A percentile compares a stretch with the other conserved stretches of the same genome.
Conservation (phyloP, 2,888 invertebrate genomes). For the Scaptomyza flava region DNA sequence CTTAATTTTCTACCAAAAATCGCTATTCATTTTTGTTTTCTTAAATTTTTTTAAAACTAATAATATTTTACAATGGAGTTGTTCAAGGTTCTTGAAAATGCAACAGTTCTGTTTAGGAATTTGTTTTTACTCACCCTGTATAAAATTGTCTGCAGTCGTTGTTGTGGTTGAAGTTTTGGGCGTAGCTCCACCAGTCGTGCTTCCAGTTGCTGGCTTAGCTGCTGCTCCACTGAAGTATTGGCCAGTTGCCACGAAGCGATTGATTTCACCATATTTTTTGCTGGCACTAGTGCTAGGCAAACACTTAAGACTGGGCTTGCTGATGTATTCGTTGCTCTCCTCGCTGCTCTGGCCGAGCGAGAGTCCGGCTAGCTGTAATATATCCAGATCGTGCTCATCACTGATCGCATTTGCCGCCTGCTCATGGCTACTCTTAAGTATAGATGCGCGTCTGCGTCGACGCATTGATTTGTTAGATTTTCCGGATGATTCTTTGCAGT, state of each 20-base stretch:
- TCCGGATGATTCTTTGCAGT: constrained; percentile 78
- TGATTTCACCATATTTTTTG: constrained; percentile 84
- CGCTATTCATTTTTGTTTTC: background rate
- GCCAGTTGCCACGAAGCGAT: constrained; percentile 85
- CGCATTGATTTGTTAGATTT: constrained; percentile 80
- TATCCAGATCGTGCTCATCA: constrained; percentile 86
- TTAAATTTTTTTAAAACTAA: background rate
- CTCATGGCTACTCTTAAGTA: constrained; percentile 59
- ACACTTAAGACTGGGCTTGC: constrained; percentile 81
- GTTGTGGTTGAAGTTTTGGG: background rate
- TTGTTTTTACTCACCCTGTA: constrained; percentile 40
- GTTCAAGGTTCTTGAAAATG: no score
- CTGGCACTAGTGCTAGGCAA: constrained; percentile 81
- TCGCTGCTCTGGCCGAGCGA: constrained; percentile 86
- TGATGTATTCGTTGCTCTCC: constrained; percentile 83
- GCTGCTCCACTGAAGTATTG: constrained; percentile 81
- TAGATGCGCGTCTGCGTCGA: constrained; percentile 77
- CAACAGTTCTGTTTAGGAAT: background rate
- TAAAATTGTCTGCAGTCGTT: constrained; percentile 37
- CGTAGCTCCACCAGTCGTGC: constrained; percentile 1
- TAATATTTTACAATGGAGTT: background rate
- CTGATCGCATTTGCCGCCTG: constrained; percentile 84
- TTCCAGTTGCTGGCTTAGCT: constrained; percentile 36
- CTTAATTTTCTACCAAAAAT: background rate
- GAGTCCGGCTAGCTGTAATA: constrained; percentile 86